These are phyloP conservation scores for Eupithecia exiguata DNA, from an alignment of 2,888 invertebrate genomes.

Conservation along the genomic window DNA sequence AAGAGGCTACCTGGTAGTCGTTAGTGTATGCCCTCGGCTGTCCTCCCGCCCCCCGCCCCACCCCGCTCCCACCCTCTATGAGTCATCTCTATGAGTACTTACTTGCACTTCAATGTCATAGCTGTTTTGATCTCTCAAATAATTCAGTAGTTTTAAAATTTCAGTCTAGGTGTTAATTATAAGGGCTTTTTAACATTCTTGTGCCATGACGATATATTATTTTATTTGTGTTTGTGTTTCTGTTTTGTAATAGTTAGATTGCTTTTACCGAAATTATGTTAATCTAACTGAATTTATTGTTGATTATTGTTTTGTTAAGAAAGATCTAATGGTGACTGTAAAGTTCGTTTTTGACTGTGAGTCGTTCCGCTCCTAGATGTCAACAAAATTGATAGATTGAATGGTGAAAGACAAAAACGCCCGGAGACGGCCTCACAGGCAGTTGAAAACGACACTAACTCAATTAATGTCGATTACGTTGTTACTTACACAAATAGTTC, in stretches of 20 bases:
- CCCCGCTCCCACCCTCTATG: no score
- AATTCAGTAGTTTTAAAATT: conserved; percentile 33
- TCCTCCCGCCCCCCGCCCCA: neutral
- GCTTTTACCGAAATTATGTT: neutral
- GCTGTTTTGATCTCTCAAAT: conserved; percentile 34
- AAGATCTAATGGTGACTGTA: neutral
- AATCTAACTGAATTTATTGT: neutral
- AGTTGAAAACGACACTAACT: neutral
- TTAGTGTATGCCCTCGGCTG: conserved; percentile 19
- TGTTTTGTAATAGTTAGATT: neutral
- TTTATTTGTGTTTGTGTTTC: conserved; percentile 4
- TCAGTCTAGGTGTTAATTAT: conserved; percentile 31
- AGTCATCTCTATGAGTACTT: conserved; percentile 1
- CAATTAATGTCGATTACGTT: neutral
- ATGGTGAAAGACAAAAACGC: neutral
- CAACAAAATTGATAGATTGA: neutral
- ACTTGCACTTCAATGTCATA: conserved; percentile 27
- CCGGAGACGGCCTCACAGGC: neutral
- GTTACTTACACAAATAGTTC: neutral
- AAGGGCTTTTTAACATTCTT: conserved; percentile 27
- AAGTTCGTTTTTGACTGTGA: conserved; percentile 7
- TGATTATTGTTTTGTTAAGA: neutral
- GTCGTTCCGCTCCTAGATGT: neutral
- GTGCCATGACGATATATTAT: conserved; percentile 24
- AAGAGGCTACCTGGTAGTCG: conserved; percentile 48